Conservation (phyloP, 2,797 vertebrate genomes). For the Poeciliopsis infans region DNA sequence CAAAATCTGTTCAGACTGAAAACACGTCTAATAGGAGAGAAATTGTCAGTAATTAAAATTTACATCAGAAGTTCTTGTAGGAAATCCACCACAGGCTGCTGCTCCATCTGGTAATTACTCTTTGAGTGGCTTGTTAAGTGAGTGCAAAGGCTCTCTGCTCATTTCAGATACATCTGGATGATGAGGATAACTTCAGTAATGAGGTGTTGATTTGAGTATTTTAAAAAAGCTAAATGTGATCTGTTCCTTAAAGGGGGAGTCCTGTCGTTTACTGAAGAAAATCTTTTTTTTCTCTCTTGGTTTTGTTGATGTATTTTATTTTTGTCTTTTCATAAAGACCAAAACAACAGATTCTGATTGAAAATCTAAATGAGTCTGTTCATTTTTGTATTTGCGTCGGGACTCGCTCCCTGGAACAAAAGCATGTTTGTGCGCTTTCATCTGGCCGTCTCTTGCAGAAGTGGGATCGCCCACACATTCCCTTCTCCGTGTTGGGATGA, state of each 20-base stretch:
- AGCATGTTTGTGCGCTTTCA: constrained; percentile 68
- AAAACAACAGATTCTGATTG: constrained; percentile 70
- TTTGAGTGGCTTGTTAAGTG: constrained; percentile 62
- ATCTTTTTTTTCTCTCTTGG: not conserved
- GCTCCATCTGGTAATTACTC: constrained; percentile 74
- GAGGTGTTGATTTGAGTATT: constrained; percentile 38
- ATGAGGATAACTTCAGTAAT: constrained; percentile 46
- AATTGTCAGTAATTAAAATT: constrained; percentile 73
- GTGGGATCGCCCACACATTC: constrained; percentile 70
- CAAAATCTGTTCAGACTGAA: constrained; percentile 49
- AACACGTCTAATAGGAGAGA: constrained; percentile 50
- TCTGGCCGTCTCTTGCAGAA: constrained; percentile 67
- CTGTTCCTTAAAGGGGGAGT: constrained; percentile 21
- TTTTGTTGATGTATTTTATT: not conserved
- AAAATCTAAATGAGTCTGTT: constrained; percentile 59
- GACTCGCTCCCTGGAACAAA: constrained; percentile 71
- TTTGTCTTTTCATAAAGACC: constrained; percentile 47
- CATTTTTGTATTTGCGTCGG: constrained; percentile 29
- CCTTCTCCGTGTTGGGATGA: constrained; percentile 57
- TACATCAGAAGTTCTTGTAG: constrained; percentile 63
- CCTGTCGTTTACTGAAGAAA: not conserved
- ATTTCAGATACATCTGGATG: constrained; percentile 53
- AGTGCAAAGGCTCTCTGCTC: constrained; percentile 47
- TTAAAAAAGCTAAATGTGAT: constrained; percentile 29
- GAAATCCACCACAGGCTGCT: constrained; percentile 68